Evolutionary conservation across 2,113 vertebrate species (phyloP).

Genomic region (Motacilla alba): DNA sequence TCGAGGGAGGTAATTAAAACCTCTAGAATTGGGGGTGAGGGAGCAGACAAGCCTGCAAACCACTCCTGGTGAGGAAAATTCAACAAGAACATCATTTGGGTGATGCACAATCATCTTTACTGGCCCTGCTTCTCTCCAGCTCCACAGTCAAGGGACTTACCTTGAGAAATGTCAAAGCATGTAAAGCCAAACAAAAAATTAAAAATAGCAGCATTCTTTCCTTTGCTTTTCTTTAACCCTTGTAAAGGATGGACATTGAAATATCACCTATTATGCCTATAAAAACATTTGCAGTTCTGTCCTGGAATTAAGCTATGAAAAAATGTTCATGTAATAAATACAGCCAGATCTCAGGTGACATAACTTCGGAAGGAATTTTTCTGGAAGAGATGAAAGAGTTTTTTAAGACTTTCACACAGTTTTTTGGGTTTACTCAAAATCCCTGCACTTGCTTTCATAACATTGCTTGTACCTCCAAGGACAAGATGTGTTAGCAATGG

Average conservation of each 20-base stretch:
- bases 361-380: neutral
- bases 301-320: neutral
- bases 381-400: neutral
- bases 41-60: neutral
- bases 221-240: neutral
- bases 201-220: neutral
- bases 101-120: neutral
- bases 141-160: neutral
- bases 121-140: neutral
- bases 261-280: neutral
- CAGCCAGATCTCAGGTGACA: neutral
- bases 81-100: neutral
- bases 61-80: neutral
- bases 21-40: neutral
- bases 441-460: neutral
- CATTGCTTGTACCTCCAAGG: neutral
- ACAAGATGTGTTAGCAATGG: rapidly evolving
- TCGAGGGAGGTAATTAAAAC: neutral
- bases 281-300: neutral
- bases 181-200: neutral
- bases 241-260: neutral
- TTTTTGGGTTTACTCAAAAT: neutral
- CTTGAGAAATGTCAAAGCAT: neutral
- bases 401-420: neutral
- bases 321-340: neutral